A percentile compares a stretch with the other conserved stretches of the same genome.
phyloP scores from a whole-genome alignment of 35 echinoderm and acorn worm genomes.

The Hemicentrotus pulcherrimus region DNA sequence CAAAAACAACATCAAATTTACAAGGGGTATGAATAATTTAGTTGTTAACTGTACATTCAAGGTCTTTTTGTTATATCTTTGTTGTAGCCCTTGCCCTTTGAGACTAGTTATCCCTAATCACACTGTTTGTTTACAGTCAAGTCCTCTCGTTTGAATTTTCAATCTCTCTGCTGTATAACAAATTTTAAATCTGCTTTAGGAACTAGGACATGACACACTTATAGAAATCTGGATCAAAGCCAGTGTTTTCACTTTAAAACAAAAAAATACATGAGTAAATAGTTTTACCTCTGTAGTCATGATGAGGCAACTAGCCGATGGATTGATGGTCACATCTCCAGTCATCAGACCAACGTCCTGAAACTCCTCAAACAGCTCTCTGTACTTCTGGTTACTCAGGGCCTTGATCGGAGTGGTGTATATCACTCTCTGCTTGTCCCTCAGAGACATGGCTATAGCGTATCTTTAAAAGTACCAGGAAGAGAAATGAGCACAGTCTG shows the following conservation, averaged over 20 bases:
- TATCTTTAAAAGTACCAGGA: conserved; percentile 59
- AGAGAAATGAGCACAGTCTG: background rate
- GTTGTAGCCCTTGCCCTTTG: no score
- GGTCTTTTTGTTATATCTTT: no score
- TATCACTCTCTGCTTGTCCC: conserved; percentile 89
- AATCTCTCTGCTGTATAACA: no score
- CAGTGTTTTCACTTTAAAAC: background rate
- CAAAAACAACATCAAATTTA: no score
- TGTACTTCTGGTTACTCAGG: conserved; percentile 93
- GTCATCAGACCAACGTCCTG: conserved; percentile 99
- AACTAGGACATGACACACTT: no score
- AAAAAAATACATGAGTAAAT: no score
- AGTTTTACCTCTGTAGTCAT: conserved; percentile 97
- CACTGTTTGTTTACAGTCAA: no score
- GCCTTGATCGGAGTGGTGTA: conserved; percentile 99
- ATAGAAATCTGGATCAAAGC: background rate
- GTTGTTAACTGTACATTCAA: no score
- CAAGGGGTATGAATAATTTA: no score
- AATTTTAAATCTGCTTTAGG: no score
- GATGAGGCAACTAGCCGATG: conserved; percentile 92
- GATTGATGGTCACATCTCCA: conserved; percentile 96
- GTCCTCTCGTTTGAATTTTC: no score
- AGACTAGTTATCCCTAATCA: no score
- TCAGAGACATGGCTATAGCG: conserved; percentile 97
- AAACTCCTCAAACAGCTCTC: conserved; percentile 93